A percentile compares a stretch with the other conserved stretches of the same genome.
phyloP scores from a whole-genome alignment of 2,113 vertebrate species.

The Albula goreensis region DNA sequence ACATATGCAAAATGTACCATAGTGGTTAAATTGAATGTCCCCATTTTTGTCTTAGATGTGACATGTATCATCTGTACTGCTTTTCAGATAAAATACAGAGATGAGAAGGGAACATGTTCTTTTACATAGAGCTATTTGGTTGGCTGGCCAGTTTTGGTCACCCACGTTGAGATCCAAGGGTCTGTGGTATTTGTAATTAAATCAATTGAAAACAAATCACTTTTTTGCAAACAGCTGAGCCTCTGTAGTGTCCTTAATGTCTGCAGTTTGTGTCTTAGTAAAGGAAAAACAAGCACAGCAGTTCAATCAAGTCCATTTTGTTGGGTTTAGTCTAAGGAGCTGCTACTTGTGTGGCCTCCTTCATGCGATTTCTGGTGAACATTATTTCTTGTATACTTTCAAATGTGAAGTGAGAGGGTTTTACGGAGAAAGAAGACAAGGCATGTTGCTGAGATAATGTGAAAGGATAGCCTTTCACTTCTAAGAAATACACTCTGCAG shows the following conservation, averaged over 20 bases:
- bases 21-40: too few relatives aligned
- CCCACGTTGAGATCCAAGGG: constrained; percentile 4
- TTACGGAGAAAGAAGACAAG: neutral
- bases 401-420: constrained; percentile 11
- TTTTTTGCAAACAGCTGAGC: constrained; percentile 4
- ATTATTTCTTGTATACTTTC: constrained; percentile 16
- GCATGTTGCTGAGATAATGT: neutral
- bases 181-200: constrained; percentile 27
- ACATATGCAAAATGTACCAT: neutral
- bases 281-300: neutral
- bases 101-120: neutral
- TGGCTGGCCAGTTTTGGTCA: neutral
- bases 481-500: neutral
- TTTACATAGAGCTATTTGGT: neutral
- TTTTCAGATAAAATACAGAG: neutral
- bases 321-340: neutral
- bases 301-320: neutral
- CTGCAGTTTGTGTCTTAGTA: neutral
- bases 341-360: neutral
- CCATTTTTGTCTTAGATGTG: too few relatives aligned
- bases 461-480: neutral
- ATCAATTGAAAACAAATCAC: constrained; percentile 11
- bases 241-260: neutral
- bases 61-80: neutral
- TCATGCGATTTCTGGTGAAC: constrained; percentile 5